Conservation (phyloP, 2,113 vertebrate genomes). For the Etheostoma cragini region DNA sequence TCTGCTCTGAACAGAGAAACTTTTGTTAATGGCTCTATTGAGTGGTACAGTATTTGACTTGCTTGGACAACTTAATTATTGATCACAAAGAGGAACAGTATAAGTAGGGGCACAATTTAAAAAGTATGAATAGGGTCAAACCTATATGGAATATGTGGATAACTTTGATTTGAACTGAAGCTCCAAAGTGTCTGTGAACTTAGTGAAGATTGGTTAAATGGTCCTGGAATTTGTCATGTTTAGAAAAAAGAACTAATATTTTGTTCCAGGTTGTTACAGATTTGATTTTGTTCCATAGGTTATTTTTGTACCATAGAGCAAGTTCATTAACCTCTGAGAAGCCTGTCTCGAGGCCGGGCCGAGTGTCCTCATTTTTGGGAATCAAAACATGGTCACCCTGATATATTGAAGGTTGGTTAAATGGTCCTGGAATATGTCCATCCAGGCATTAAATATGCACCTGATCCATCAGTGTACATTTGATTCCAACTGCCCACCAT, state of each 20-base stretch:
- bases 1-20: conserved; percentile 37
- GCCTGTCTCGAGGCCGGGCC: no score
- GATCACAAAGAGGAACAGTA: conserved; percentile 41
- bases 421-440: conserved; percentile 20
- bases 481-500: conserved; percentile 51
- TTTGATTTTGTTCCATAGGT: no score
- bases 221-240: conserved; percentile 20
- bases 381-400: no score
- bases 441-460: conserved; percentile 12
- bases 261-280: no score
- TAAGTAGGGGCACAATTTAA: conserved; percentile 27
- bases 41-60: conserved; percentile 40
- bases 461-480: conserved; percentile 24
- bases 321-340: no score
- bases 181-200: conserved; percentile 15
- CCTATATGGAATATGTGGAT: conserved; percentile 8
- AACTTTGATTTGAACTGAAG: conserved; percentile 27
- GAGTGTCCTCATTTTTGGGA: no score
- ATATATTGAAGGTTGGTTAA: conserved; percentile 40
- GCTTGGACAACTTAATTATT: conserved; percentile 60
- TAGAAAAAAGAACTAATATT: no score
- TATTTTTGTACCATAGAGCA: no score
- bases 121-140: conserved; percentile 27
- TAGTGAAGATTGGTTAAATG: conserved; percentile 36
- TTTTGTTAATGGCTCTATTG: conserved; percentile 54